Conservation (phyloP, 92 coral and sea anemone species). For the Palythoa caribaeorum region DNA sequence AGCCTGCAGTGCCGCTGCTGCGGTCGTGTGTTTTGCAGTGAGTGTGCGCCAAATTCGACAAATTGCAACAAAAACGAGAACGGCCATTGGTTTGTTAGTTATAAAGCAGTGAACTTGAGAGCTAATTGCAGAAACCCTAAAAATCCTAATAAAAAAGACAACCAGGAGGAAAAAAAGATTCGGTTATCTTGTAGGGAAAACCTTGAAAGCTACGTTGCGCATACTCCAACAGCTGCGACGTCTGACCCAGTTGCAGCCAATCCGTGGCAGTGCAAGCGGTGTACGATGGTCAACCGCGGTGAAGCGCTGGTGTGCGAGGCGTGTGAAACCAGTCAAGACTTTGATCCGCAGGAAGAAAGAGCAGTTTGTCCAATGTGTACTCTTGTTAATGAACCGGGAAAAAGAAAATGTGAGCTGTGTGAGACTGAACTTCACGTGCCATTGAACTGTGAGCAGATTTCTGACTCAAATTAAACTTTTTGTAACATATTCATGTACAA, state of each 20-base stretch:
- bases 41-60: conserved; percentile 63
- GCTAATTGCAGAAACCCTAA: not conserved
- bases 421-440: conserved; percentile 64
- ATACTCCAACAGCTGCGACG: not conserved
- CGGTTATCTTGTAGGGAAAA: not conserved
- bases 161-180: not conserved
- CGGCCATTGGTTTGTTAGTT: conserved; percentile 69
- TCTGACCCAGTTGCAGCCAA: not conserved
- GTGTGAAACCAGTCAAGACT: conserved; percentile 77
- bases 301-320: conserved; percentile 86
- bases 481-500: too few species aligned
- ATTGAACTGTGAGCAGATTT: not conserved
- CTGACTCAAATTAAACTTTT: conserved; percentile 24
- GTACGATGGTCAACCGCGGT: conserved; percentile 86
- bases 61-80: conserved; percentile 60
- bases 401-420: conserved; percentile 86
- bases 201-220: not conserved
- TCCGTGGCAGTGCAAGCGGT: conserved; percentile 81
- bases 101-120: conserved; percentile 34
- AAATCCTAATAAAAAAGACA: conserved; percentile 21
- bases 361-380: conserved; percentile 95
- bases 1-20: conserved; percentile 74
- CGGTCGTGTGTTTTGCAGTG: conserved; percentile 63
- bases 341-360: conserved; percentile 66
- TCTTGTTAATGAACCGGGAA: conserved; percentile 87